These are phyloP conservation scores for Netelia fuscicornis DNA, from an alignment of 2,888 invertebrate species.

Conservation along the genomic window DNA sequence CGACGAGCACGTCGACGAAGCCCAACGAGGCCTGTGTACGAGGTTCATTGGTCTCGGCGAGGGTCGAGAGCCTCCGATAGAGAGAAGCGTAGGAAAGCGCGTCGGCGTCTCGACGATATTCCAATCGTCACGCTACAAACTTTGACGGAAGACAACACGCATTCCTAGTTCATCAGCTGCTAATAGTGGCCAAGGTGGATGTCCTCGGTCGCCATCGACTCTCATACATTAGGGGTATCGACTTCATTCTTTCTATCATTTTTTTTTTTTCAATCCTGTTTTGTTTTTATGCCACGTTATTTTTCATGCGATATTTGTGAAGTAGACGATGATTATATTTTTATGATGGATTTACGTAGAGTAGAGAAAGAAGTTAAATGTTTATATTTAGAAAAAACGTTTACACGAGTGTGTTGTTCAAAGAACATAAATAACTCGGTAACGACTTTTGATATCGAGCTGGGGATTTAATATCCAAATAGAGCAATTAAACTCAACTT, in stretches of 20 bases:
- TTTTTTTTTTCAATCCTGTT: neutral
- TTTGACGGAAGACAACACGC: slow-evolving; percentile 17
- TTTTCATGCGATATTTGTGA: neutral
- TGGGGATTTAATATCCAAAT: no score
- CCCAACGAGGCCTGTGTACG: neutral
- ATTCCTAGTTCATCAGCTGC: neutral
- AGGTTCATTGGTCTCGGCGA: slow-evolving; percentile 62
- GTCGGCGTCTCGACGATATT: slow-evolving; percentile 54
- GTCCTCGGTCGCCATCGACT: neutral
- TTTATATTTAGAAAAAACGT: no score
- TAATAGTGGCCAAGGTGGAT: neutral
- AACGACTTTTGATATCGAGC: no score
- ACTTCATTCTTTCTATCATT: neutral
- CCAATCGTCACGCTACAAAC: slow-evolving; percentile 47
- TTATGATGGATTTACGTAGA: no score
- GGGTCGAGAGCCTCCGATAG: slow-evolving; percentile 59
- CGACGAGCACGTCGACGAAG: slow-evolving; percentile 48
- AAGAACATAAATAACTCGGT: no score
- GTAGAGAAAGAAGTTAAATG: no score
- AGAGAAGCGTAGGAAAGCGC: slow-evolving; percentile 29
- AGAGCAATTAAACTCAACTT: no score
- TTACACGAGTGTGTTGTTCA: no score
- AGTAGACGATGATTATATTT: neutral
- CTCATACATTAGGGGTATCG: neutral
- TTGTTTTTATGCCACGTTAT: neutral